A percentile compares a stretch with the other conserved stretches of the same genome.
Conservation (phyloP, 1,140 invertebrate genomes). For the Mycetomoellerius zeteki region DNA sequence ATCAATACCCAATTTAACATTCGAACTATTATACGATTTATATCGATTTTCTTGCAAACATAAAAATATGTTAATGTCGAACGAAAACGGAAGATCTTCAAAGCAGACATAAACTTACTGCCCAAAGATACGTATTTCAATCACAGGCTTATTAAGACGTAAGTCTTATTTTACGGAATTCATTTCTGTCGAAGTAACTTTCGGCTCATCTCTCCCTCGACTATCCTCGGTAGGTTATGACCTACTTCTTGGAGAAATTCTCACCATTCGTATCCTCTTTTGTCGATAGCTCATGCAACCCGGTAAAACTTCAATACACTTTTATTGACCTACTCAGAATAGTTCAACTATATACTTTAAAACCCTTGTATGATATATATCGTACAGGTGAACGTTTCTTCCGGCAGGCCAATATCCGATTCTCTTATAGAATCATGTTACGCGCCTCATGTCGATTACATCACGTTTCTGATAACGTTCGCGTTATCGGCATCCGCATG, state of each 20-base stretch:
- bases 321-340: slow-evolving; percentile 66
- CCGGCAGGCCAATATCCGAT: slow-evolving; percentile 54
- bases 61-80: slow-evolving; percentile 35
- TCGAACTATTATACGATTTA: slow-evolving; percentile 28
- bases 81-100: background rate
- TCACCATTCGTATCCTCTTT: slow-evolving; percentile 23
- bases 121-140: slow-evolving; percentile 20
- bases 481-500: background rate
- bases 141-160: slow-evolving; percentile 44
- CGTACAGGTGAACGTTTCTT: slow-evolving; percentile 37
- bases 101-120: slow-evolving; percentile 21
- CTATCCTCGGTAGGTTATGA: slow-evolving; percentile 7
- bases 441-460: slow-evolving; percentile 17
- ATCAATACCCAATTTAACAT: slow-evolving; percentile 14
- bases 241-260: slow-evolving; percentile 2
- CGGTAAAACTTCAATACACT: slow-evolving; percentile 72
- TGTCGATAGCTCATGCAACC: slow-evolving; percentile 40
- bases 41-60: slow-evolving; percentile 1
- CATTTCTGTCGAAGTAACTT: slow-evolving; percentile 37
- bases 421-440: slow-evolving; percentile 33
- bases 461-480: slow-evolving; percentile 17
- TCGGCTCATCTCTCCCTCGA: slow-evolving; percentile 28
- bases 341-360: slow-evolving; percentile 59
- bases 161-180: slow-evolving; percentile 38
- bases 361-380: slow-evolving; percentile 14